Conservation (phyloP, 2,888 invertebrate genomes). For the Disparrhopalites patrizii region DNA sequence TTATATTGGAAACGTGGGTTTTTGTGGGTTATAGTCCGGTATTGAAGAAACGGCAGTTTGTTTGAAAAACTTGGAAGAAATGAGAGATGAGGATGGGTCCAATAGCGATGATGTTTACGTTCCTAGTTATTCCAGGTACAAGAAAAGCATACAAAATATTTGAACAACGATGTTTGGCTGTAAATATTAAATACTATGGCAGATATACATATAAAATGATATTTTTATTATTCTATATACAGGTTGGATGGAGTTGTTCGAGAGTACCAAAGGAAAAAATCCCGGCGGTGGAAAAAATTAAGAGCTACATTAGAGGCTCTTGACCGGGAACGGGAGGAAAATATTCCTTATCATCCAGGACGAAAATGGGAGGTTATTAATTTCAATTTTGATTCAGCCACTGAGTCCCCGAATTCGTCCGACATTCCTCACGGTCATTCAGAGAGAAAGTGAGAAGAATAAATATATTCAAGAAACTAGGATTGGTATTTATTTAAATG, state of each 20-base stretch:
- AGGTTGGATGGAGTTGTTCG: slow-evolving; percentile 12
- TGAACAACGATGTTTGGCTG: too few relatives aligned
- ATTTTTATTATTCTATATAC: background rate
- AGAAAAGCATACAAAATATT: background rate
- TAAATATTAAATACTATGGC: too few relatives aligned
- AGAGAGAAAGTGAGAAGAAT: too few relatives aligned
- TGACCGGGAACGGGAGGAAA: background rate
- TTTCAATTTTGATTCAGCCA: slow-evolving; percentile 23
- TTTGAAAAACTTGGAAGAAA: slow-evolving; percentile 7
- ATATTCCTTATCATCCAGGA: background rate
- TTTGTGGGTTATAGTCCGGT: slow-evolving; percentile 1
- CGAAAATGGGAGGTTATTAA: slow-evolving; percentile 19
- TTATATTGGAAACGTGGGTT: background rate
- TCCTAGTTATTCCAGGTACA: slow-evolving; percentile 6
- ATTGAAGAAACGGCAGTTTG: slow-evolving; percentile 17
- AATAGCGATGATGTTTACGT: slow-evolving; percentile 8
- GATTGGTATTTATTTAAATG: too few relatives aligned
- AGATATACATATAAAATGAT: too few relatives aligned
- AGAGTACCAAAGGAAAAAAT: slow-evolving; percentile 11
- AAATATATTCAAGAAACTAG: too few relatives aligned
- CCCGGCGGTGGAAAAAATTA: slow-evolving; percentile 5
- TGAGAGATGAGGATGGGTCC: background rate
- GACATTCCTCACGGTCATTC: too few relatives aligned
- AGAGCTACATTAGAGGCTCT: slow-evolving; percentile 9
- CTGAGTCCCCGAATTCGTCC: too few relatives aligned